phyloP scores from a whole-genome alignment of 2,797 vertebrate species.

The Syngnathus rostellatus region DNA sequence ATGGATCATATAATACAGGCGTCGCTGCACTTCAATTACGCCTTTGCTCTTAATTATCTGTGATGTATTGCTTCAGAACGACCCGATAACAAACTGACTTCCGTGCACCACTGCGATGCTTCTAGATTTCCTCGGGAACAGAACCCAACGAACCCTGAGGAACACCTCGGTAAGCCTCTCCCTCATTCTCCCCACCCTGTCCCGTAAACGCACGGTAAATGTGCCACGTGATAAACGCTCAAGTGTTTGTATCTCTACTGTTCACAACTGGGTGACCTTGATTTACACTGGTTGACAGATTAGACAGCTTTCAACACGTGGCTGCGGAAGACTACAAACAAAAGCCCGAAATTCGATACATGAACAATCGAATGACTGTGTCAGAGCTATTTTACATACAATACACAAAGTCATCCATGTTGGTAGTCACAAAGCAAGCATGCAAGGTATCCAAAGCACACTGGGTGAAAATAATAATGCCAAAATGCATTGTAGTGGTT shows the following conservation, averaged over 20 bases:
- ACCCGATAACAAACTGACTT: neutral
- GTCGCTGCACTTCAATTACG: constrained; percentile 16
- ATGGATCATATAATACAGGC: neutral
- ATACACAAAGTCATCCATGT: too few species aligned
- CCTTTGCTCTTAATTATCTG: constrained; percentile 36
- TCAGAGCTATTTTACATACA: neutral
- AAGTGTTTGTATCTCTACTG: neutral
- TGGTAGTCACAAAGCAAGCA: neutral
- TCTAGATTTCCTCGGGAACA: constrained; percentile 41
- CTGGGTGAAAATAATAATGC: neutral
- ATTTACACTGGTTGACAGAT: neutral
- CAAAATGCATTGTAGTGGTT: neutral
- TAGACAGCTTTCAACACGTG: neutral
- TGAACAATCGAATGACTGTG: neutral
- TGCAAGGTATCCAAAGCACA: neutral
- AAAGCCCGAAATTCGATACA: too few species aligned
- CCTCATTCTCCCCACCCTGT: neutral
- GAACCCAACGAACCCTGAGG: constrained; percentile 21
- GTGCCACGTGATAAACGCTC: neutral
- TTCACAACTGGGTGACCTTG: neutral
- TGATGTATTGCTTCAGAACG: constrained; percentile 3
- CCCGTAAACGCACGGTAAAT: constrained; percentile 9
- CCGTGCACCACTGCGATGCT: constrained; percentile 11
- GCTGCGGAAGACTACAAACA: neutral
- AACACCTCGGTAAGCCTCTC: neutral